These are phyloP conservation scores for Pelodytes ibericus DNA, from an alignment of 2,797 vertebrate species.

Conservation along the genomic window DNA sequence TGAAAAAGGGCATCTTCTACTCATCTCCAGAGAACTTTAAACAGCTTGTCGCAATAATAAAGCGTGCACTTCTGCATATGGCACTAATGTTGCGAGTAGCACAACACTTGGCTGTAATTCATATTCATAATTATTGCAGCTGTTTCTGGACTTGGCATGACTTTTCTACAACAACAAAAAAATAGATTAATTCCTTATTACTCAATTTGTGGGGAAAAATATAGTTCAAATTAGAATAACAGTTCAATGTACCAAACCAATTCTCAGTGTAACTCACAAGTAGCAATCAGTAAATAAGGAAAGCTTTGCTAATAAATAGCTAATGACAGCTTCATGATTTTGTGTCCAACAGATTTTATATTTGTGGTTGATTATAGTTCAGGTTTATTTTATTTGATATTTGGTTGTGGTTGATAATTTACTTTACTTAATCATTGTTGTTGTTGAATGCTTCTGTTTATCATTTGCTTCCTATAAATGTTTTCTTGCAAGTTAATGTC, in stretches of 20 bases:
- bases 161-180: constrained; percentile 10
- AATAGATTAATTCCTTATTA: constrained; percentile 14
- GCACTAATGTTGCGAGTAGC: constrained; percentile 42
- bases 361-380: not conserved
- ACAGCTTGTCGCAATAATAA: constrained; percentile 48
- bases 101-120: constrained; percentile 48
- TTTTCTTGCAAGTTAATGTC: not conserved
- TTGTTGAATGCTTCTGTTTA: not conserved
- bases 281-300: not conserved
- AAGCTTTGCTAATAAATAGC: not conserved
- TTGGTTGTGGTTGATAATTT: not conserved
- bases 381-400: not conserved
- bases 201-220: not conserved
- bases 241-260: not conserved
- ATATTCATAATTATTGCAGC: constrained; percentile 49
- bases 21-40: constrained; percentile 38
- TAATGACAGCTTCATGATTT: not conserved
- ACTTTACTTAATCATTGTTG: not conserved
- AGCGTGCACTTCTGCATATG: constrained; percentile 43
- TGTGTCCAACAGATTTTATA: not conserved
- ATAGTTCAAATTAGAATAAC: constrained; percentile 11
- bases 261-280: not conserved
- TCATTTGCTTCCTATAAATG: not conserved
- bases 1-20: constrained; percentile 34
- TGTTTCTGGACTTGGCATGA: constrained; percentile 32